Base-by-base conservation (phyloP, 2,797 vertebrate genomes). In the Valencia hispanica region DNA sequence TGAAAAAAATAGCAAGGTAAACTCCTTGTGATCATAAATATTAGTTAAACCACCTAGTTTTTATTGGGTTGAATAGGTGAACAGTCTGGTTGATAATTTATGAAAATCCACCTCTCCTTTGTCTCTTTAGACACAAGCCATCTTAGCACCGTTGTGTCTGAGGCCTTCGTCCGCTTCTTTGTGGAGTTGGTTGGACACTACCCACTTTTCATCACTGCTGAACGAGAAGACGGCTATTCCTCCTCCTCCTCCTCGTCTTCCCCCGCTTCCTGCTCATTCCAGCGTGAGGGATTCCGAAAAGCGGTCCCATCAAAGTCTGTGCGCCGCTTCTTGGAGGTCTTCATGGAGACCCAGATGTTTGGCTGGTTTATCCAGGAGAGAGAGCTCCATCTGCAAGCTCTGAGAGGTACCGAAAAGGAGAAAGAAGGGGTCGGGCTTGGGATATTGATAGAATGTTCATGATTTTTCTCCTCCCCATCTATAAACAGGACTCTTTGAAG, bases 341-440 rank as follows among this genome's bases (percentile, higher is more conserved):
- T 99, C 94, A 99, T 99, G 97, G 97, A 99, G 92, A 99, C 97
- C 0, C 98, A 99, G 94, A 99, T 97, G 94, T 99, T 99, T 0
- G 95, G 96, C 22, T 96, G 96, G 86, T 99, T 99, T 87, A 95
- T 97, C 87, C 97, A 98, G 92, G 98, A 99, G 88, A 94, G 97
- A 61, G 97, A 97, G 89, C 94, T 97, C 77, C 94, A 97, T 70
- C 94, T 96, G 57, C 97, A 97, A 87, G 96, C 96, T 0, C 88
- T 95, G 68, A 96, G 91, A 96, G 98, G 98, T 99, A 80, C 65
- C 8, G 25, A 53, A 55, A 50, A 47, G 17, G 0, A 2, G 51
- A 39, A 74, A 71, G 43, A 27, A 30, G 4, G 27, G 0, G 50
- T 5, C 15, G 2, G 34, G 36, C 0, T 22, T 15, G n/a, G 5